These are phyloP conservation scores for Geophilus truncorum DNA, from an alignment of 2,888 invertebrate species.

Conservation along the genomic window DNA sequence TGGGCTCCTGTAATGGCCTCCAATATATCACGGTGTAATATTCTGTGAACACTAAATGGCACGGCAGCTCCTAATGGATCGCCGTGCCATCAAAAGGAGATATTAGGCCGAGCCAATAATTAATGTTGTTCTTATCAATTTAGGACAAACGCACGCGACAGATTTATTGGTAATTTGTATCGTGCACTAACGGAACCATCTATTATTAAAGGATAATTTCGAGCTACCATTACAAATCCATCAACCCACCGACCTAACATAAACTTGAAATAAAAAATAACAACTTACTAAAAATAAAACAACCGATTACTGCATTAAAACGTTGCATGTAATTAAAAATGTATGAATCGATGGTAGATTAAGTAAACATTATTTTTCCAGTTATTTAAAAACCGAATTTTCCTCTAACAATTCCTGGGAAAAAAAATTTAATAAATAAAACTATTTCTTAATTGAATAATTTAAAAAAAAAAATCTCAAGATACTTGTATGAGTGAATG, in stretches of 20 bases:
- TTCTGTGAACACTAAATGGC: constrained; percentile 30
- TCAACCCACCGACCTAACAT: not conserved
- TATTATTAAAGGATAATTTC: constrained; percentile 14
- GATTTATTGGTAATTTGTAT: constrained; percentile 24
- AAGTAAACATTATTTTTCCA: no score
- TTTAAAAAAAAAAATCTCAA: no score
- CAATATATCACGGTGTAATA: constrained; percentile 29
- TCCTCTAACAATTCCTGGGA: no score
- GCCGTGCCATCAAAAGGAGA: constrained; percentile 27
- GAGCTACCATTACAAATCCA: constrained; percentile 14
- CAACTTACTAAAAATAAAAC: not conserved
- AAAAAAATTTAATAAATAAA: no score
- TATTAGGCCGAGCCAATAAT: constrained; percentile 22
- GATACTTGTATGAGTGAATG: no score
- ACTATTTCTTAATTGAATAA: no score
- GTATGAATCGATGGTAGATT: no score
- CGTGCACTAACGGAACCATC: constrained; percentile 25
- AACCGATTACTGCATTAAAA: no score
- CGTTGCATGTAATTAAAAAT: no score
- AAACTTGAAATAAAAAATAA: not conserved
- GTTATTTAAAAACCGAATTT: no score
- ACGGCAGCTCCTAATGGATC: constrained; percentile 28
- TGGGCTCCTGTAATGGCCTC: constrained; percentile 28
- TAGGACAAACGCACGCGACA: constrained; percentile 25
- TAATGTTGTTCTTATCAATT: constrained; percentile 29